Evolutionary conservation across 2,797 vertebrate genomes (phyloP).

Genomic region (Coranthus polyacanthus): DNA sequence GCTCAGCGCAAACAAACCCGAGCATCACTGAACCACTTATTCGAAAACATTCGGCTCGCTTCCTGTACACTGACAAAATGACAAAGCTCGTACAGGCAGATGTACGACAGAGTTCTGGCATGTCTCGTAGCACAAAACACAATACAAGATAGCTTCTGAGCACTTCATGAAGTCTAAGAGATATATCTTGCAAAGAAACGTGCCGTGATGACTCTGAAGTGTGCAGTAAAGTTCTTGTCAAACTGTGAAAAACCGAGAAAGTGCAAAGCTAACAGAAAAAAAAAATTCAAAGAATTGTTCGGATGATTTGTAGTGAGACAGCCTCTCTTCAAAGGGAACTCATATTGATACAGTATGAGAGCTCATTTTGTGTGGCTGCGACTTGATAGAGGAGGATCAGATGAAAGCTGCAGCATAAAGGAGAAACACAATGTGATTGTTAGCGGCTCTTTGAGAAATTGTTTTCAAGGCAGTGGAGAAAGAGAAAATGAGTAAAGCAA

Average conservation of each 20-base stretch:
- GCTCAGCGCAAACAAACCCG: background rate
- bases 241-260: slow-evolving; percentile 26
- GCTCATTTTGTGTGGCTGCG: slow-evolving; percentile 23
- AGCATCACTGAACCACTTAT: background rate
- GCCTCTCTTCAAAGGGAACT: slow-evolving; percentile 48
- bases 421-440: slow-evolving; percentile 37
- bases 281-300: slow-evolving; percentile 30
- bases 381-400: slow-evolving; percentile 43
- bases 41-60: background rate
- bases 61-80: background rate
- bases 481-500: slow-evolving; percentile 26
- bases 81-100: slow-evolving; percentile 1
- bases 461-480: slow-evolving; percentile 27
- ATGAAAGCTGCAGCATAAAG: slow-evolving; percentile 43
- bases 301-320: slow-evolving; percentile 21
- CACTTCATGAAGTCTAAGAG: background rate
- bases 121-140: background rate
- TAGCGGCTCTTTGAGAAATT: slow-evolving; percentile 40
- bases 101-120: background rate
- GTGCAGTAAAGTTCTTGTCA: slow-evolving; percentile 38
- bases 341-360: slow-evolving; percentile 35
- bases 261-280: slow-evolving; percentile 18
- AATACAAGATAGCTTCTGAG: background rate
- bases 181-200: slow-evolving; percentile 20
- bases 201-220: slow-evolving; percentile 26